Evolutionary conservation across 1,140 invertebrate genomes (phyloP).

Genomic region (Bombus cullumanus): DNA sequence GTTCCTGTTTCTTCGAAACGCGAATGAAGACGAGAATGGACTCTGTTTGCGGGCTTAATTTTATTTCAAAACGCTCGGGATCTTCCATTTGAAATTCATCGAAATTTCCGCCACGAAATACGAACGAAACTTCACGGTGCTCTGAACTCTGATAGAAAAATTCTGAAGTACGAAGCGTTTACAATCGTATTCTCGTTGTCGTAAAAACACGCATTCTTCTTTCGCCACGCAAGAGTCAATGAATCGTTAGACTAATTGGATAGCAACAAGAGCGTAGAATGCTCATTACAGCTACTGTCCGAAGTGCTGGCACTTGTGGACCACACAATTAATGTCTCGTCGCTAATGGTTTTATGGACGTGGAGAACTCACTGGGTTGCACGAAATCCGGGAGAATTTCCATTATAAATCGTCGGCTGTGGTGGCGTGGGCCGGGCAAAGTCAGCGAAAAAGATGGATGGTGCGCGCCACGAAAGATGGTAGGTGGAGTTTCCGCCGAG

Average conservation of each 20-base stretch:
- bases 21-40: too few relatives aligned
- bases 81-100: too few relatives aligned
- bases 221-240: background rate
- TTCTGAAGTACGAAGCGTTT: too few relatives aligned
- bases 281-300: slow-evolving; percentile 22
- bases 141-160: too few relatives aligned
- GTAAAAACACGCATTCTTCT: too few relatives aligned
- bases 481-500: slow-evolving; percentile 22
- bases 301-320: background rate
- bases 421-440: slow-evolving; percentile 42
- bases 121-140: too few relatives aligned
- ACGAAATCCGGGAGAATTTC: slow-evolving; percentile 43
- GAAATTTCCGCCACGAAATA: too few relatives aligned
- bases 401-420: slow-evolving; percentile 61
- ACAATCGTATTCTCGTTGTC: too few relatives aligned
- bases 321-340: slow-evolving; percentile 35
- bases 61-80: background rate
- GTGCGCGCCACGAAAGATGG: slow-evolving; percentile 29
- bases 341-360: slow-evolving; percentile 43
- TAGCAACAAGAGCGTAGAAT: background rate
- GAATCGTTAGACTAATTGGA: slow-evolving; percentile 9
- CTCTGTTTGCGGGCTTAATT: background rate
- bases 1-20: background rate
- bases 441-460: slow-evolving; percentile 70
- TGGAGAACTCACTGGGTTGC: background rate